phyloP scores from a whole-genome alignment of 1,140 invertebrate genomes.

The Globodera ellingtonae region DNA sequence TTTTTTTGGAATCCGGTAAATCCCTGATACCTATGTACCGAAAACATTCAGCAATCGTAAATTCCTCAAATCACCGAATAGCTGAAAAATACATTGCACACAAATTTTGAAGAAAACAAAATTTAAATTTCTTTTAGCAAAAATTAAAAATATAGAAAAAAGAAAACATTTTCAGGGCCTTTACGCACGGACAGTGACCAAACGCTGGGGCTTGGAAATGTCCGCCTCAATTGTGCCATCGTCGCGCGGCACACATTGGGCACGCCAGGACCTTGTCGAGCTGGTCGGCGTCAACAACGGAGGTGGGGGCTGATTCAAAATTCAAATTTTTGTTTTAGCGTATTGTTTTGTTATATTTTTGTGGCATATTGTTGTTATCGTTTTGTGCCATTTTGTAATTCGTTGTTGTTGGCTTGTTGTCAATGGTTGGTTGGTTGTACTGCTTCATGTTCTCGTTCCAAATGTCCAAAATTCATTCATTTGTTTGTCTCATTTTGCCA shows the following conservation, averaged over 20 bases:
- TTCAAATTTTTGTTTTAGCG: not conserved
- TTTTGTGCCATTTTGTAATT: not conserved
- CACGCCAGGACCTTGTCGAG: conserved; percentile 43
- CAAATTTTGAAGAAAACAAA: too few species aligned
- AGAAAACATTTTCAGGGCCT: conserved; percentile 38
- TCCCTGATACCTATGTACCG: too few species aligned
- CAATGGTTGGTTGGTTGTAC: not conserved
- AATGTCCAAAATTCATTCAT: not conserved
- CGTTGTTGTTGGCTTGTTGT: not conserved
- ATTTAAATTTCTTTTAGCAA: too few species aligned
- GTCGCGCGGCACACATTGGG: conserved; percentile 3
- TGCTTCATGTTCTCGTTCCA: not conserved
- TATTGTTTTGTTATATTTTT: not conserved
- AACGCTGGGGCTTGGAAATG: conserved; percentile 52
- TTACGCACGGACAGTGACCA: conserved; percentile 49
- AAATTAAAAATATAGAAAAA: too few species aligned
- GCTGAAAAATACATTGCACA: too few species aligned
- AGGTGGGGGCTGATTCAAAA: conserved; percentile 36
- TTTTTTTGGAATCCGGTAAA: too few species aligned
- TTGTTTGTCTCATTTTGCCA: not conserved
- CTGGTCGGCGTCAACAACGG: conserved; percentile 51
- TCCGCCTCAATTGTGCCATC: conserved; percentile 50
- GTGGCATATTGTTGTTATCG: not conserved
- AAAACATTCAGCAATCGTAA: too few species aligned
- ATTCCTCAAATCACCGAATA: too few species aligned